Evolutionary conservation across 2,888 invertebrate species (phyloP).

Genomic region (Drosophila affinis): DNA sequence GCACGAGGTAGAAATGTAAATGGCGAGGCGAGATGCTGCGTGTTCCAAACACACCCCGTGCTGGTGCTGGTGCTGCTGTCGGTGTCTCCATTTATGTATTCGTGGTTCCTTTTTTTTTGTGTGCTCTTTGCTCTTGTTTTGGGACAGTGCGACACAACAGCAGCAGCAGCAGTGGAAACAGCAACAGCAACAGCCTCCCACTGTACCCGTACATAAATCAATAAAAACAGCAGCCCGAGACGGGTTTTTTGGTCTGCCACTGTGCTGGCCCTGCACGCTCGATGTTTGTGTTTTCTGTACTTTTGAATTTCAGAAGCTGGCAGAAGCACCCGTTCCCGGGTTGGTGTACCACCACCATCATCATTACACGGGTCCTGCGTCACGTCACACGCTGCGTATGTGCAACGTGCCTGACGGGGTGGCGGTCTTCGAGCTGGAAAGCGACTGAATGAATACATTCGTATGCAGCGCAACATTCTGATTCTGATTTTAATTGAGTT

Average conservation of each 20-base stretch:
- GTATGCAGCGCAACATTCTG: conserved; percentile 55
- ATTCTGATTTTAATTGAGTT: conserved; percentile 65
- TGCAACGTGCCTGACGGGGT: conserved; percentile 26
- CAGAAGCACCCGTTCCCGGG: conserved; percentile 7
- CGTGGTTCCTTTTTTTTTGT: conserved; percentile 29
- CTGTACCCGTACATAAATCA: conserved; percentile 74
- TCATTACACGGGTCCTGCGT: conserved; percentile 42
- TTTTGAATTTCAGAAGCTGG: conserved; percentile 24
- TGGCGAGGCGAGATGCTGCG: conserved; percentile 41
- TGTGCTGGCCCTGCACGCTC: conserved; percentile 32
- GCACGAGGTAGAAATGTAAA: conserved; percentile 39
- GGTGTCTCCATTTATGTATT: conserved; percentile 27
- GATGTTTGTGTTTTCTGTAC: conserved; percentile 15
- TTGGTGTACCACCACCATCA: conserved; percentile 40
- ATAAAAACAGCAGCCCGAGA: conserved; percentile 72
- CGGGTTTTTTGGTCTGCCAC: conserved; percentile 36
- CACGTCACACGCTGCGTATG: conserved; percentile 51
- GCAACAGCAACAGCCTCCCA: conserved; percentile 46
- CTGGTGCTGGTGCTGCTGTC: conserved; percentile 10
- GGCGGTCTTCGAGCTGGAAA: conserved; percentile 32
- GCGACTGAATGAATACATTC: conserved; percentile 59
- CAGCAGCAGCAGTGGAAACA: conserved; percentile 19
- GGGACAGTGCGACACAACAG: conserved; percentile 67
- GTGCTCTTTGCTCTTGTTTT: conserved; percentile 53
- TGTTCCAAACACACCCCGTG: conserved; percentile 1